A percentile compares a stretch with the other conserved stretches of the same genome.
Conservation (phyloP, 2,797 vertebrate species). For the Helostoma temminkii region DNA sequence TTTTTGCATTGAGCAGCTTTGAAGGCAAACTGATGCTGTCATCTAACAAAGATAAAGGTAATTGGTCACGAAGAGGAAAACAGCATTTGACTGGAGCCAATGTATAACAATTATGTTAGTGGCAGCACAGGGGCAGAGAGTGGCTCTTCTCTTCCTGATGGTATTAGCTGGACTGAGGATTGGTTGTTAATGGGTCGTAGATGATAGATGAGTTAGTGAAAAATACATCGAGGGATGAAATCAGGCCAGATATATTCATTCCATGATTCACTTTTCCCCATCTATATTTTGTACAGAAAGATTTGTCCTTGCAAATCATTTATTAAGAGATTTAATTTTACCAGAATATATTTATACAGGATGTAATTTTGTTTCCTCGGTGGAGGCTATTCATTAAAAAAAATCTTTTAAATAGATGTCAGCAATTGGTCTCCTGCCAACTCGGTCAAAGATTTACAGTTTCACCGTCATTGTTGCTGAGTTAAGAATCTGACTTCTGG, state of each 20-base stretch:
- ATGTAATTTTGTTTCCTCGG: slow-evolving; percentile 56
- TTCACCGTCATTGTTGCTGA: slow-evolving; percentile 60
- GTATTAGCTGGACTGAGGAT: slow-evolving; percentile 70
- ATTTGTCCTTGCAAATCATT: slow-evolving; percentile 64
- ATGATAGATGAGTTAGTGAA: slow-evolving; percentile 76
- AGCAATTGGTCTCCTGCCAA: slow-evolving; percentile 55
- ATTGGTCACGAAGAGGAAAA: slow-evolving; percentile 68
- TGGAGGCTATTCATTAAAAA: slow-evolving; percentile 59
- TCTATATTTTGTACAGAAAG: slow-evolving; percentile 42
- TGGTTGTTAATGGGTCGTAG: slow-evolving; percentile 73
- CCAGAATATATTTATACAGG: slow-evolving; percentile 61
- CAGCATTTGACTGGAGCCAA: slow-evolving; percentile 66
- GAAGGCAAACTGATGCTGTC: slow-evolving; percentile 58
- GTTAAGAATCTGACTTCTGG: slow-evolving; percentile 62
- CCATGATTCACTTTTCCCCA: slow-evolving; percentile 30
- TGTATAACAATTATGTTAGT: slow-evolving; percentile 69
- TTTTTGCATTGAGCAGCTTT: slow-evolving; percentile 37
- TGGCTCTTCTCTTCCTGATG: slow-evolving; percentile 63
- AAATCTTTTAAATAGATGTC: slow-evolving; percentile 62
- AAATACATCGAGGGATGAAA: slow-evolving; percentile 62
- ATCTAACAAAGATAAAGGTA: slow-evolving; percentile 71
- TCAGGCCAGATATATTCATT: slow-evolving; percentile 56
- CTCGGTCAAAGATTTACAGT: slow-evolving; percentile 58
- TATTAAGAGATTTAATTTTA: slow-evolving; percentile 63
- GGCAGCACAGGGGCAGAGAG: slow-evolving; percentile 55